Evolutionary conservation across 1,140 invertebrate genomes (phyloP).

Genomic region (Archegozetes longisetosus): DNA sequence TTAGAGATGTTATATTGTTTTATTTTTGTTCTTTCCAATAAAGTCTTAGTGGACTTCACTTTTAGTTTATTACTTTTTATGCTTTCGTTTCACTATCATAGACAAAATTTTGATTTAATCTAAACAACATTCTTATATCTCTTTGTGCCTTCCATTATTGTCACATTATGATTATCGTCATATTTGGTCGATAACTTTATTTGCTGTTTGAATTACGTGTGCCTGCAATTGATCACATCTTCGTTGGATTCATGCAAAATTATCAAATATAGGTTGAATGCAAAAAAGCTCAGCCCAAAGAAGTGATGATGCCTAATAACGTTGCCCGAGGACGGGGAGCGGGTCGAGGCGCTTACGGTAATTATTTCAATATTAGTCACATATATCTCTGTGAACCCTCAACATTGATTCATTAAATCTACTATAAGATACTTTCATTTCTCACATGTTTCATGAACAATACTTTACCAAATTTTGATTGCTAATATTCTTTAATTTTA

Average conservation of each 20-base stretch:
- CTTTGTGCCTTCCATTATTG: too few species aligned
- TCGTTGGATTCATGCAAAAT: constrained; percentile 9
- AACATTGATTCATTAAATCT: background rate
- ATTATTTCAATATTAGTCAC: constrained; percentile 4
- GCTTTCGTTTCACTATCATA: too few species aligned
- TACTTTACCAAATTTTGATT: background rate
- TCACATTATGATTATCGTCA: too few species aligned
- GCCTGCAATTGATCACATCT: too few species aligned
- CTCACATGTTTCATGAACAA: background rate
- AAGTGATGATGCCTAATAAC: constrained; percentile 78
- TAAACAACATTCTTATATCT: too few species aligned
- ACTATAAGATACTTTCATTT: background rate
- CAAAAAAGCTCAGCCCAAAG: constrained; percentile 98
- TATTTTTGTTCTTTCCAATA: too few species aligned
- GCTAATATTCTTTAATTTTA: constrained; percentile 4
- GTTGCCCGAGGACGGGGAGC: constrained; percentile 22
- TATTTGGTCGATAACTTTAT: too few species aligned
- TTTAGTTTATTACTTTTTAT: too few species aligned
- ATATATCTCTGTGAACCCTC: background rate
- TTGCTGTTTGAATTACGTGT: too few species aligned
- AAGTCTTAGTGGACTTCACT: too few species aligned
- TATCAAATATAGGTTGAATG: constrained; percentile 76
- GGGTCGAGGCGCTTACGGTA: constrained; percentile 25
- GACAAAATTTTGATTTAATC: too few species aligned
- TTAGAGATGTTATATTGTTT: too few species aligned